phyloP scores from a whole-genome alignment of 2,113 vertebrate species.

The Poecilia latipinna region DNA sequence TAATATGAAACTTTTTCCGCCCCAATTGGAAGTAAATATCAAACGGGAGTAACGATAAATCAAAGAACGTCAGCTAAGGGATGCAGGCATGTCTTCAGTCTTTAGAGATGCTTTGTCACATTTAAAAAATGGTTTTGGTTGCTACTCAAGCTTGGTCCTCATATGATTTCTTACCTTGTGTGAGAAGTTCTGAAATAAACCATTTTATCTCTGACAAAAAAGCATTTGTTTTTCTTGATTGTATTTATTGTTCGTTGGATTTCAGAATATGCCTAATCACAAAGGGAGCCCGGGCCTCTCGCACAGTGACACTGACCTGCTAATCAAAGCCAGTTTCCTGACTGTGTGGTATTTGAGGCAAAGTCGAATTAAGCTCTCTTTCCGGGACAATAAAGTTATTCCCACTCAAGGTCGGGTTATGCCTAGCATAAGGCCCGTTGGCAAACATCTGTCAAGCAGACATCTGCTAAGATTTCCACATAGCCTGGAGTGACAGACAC shows the following conservation, averaged over 20 bases:
- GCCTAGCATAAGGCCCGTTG: constrained; percentile 78
- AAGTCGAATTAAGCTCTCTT: constrained; percentile 82
- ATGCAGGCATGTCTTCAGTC: constrained; percentile 41
- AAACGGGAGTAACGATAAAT: constrained; percentile 39
- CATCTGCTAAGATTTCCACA: constrained; percentile 74
- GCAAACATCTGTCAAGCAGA: constrained; percentile 93
- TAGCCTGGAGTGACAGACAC: constrained; percentile 78
- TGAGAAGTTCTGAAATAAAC: too few species aligned
- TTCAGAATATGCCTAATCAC: constrained; percentile 36
- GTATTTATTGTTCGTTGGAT: constrained; percentile 72
- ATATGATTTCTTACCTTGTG: neutral
- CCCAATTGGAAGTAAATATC: constrained; percentile 59
- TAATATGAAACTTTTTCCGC: constrained; percentile 68
- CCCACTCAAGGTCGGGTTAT: constrained; percentile 82
- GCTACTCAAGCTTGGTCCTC: neutral
- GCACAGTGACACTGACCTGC: constrained; percentile 65
- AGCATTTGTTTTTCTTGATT: constrained; percentile 55
- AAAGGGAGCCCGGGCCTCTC: constrained; percentile 20
- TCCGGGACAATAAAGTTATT: constrained; percentile 87
- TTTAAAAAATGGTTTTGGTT: neutral
- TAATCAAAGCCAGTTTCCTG: constrained; percentile 76
- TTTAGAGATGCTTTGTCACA: constrained; percentile 35
- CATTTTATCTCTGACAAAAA: neutral
- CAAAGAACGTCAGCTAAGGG: constrained; percentile 32
- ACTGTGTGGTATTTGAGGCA: constrained; percentile 81